Evolutionary conservation across 1,140 invertebrate genomes (phyloP), one percentile per base, ranked within the genome.

Genomic region (Paraescarpia echinospica): DNA sequence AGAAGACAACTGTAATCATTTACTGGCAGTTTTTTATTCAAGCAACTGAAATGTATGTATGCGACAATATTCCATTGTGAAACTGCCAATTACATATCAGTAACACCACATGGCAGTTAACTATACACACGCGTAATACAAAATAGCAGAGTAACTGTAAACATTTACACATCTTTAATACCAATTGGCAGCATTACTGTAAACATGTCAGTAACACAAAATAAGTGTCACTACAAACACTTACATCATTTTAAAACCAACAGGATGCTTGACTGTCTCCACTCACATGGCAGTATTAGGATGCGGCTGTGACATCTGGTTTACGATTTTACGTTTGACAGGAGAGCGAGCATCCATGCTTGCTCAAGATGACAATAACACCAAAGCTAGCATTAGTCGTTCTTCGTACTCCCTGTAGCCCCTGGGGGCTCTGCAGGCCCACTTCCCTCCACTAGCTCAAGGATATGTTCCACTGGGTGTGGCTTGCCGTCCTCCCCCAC

Each of bases 401-500:
- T 77, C 8, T 90, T 31, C 33, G 90, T 4, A 34, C n/a, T 90
- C 90, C 90, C 90, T 90, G 90, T 33, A n/a, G 1, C 90, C 34
- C 90, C 90, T 90, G 33, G 90, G 33, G 34, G 34, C n/a, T 92
- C 34, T 0, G 34, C 33, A 5, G 35, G 14, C 33, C 33, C 35
- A 1, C 48, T 35, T 41, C 91, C 91, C 88, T 77, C 51, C 1
- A 95, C 97, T 90, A 99, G 95, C 96, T 99, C 97, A 0, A 99
- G 96, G 48, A 99, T 97, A 95, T 99, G 98, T 92, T 98, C 97
- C 31, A 99, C 97, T 0, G 98, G 97, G 93, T 97, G 96, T n/a
- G 98, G 98, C 93, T 97, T 97, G 0, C 99, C 99, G 96, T 99
- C 98, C 59, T 97, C 97, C 2, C 98, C 98, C 31, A 99, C 97